phyloP scores from a whole-genome alignment of 2,888 invertebrate genomes.

The Drosophila austrosaltans region DNA sequence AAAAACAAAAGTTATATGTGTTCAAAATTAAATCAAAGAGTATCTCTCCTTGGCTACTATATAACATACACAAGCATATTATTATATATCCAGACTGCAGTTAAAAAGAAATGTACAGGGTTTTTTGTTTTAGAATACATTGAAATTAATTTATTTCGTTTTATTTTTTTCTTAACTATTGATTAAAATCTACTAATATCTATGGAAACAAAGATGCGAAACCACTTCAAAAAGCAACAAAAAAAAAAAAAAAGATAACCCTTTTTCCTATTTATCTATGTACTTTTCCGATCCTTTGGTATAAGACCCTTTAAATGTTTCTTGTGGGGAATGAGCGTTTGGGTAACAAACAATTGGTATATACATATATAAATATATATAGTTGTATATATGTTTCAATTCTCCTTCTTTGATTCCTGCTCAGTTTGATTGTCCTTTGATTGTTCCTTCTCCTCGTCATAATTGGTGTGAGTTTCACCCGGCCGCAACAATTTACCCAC shows the following conservation, averaged over 20 bases:
- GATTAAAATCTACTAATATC: conserved; percentile 3
- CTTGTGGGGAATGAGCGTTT: not conserved
- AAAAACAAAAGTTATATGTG: too few species aligned
- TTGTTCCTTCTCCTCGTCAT: conserved; percentile 84
- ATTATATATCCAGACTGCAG: not conserved
- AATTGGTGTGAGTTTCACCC: conserved; percentile 95
- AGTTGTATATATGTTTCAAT: not conserved
- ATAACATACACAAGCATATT: too few species aligned
- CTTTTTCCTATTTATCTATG: not conserved
- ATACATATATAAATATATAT: not conserved
- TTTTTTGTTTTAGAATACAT: not conserved
- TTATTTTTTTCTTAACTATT: not conserved
- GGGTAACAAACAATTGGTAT: not conserved
- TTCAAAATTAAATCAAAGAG: too few species aligned
- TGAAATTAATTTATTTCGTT: not conserved
- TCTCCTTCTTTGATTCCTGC: not conserved
- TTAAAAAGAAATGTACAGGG: not conserved
- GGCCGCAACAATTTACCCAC: conserved; percentile 96
- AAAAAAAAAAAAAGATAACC: not conserved
- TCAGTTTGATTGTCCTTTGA: not conserved
- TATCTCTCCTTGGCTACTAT: too few species aligned
- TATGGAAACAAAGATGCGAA: not conserved
- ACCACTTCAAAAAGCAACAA: not conserved
- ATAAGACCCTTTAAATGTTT: not conserved
- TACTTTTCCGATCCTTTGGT: conserved; percentile 2